Evolutionary conservation across 2,113 vertebrate genomes (phyloP).

Genomic region (Mustela lutreola): DNA sequence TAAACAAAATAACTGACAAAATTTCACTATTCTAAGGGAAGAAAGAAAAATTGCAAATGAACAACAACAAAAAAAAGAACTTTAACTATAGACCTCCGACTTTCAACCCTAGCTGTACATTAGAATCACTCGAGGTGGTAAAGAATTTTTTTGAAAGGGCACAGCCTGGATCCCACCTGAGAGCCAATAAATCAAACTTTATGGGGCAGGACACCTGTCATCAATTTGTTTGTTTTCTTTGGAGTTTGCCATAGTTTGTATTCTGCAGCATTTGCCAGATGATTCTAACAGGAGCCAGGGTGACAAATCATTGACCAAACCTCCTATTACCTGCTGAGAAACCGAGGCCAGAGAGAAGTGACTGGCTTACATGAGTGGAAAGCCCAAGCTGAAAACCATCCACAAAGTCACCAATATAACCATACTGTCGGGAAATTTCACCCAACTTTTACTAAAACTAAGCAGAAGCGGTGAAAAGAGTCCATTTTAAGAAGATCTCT

Average conservation of each 20-base stretch:
- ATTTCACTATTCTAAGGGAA: neutral
- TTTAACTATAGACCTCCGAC: neutral
- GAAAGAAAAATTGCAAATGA: neutral
- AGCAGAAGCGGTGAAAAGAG: neutral
- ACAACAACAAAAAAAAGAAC: neutral
- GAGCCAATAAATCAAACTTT: neutral
- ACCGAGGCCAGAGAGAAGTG: neutral
- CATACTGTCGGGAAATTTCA: slow-evolving; percentile 5
- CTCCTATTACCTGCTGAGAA: neutral
- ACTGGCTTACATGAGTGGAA: neutral
- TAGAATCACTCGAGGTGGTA: neutral
- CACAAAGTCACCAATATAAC: slow-evolving; percentile 9
- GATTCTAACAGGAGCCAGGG: neutral
- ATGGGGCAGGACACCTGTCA: neutral
- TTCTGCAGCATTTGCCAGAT: neutral
- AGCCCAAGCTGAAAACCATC: neutral
- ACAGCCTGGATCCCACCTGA: neutral
- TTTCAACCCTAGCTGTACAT: neutral
- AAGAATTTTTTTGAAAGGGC: neutral
- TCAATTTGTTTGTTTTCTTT: neutral
- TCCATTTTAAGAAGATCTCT: neutral
- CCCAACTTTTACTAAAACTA: slow-evolving; percentile 37
- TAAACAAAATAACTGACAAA: neutral
- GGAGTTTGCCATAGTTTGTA: neutral
- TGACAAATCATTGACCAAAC: neutral